Evolutionary conservation across 2,113 vertebrate genomes (phyloP), one percentile per base, ranked within the genome.

Genomic region (Ochotona princeps): DNA sequence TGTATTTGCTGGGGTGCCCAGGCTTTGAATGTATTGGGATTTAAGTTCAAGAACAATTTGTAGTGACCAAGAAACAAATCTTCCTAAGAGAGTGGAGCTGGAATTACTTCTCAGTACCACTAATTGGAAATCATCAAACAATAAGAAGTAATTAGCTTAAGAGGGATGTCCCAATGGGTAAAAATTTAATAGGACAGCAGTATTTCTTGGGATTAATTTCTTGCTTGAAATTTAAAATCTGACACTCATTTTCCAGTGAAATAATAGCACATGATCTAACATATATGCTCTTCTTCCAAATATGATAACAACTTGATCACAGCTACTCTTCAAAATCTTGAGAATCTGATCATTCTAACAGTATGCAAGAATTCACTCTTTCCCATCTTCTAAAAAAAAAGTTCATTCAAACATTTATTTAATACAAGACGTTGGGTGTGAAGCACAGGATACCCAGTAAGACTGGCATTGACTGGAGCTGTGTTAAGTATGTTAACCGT

Each of bases 201-300:
- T 10, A 4, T 82, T 78, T 88, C 35, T 86, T 88, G 13, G 60
- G 81, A 90, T 83, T 87, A 78, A 80, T 66, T 89, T 81, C 57
- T 92, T 74, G 67, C n/a, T 74, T 78, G 67, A 84, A 57, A 66
- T 14, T 91, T 76, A 83, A 69, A 89, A 69, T 79, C 49, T 81
- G 81, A 82, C 28, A 67, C 57, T 93, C 66, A 63, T 0, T 81
- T 57, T 60, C 44, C 28, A 90, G 72, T 60, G 13, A 47, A 80
- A 79, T 13, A 79, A 73, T 25, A 80, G 5, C 12, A 66, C 30
- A 26, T 49, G 13, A 15, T n/a, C 67, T 80, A 18, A 67, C n/a
- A 25, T 51, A 90, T 44, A 44, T 44, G 32, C 47, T 8, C 83
- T 11, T 54, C 78, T 63, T 83, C 82, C 32, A 92, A 51, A 86